Evolutionary conservation across 2,797 vertebrate genomes (phyloP).

Genomic region (Etheostoma perlongum): DNA sequence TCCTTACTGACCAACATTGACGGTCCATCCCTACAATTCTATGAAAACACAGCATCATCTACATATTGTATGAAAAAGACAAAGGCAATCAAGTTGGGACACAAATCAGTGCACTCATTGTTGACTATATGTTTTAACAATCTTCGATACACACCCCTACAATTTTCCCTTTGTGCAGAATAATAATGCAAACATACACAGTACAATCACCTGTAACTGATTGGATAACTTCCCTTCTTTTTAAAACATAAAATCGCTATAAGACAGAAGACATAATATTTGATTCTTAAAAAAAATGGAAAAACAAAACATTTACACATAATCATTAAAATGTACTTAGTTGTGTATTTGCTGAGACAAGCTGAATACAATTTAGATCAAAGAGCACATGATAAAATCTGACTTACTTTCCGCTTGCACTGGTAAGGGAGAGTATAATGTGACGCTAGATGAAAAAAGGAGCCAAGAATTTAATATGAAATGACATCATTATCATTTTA

Average conservation of each 20-base stretch:
- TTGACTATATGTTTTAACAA: slow-evolving; percentile 10
- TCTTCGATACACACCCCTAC: slow-evolving; percentile 2
- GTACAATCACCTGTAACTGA: slow-evolving; percentile 7
- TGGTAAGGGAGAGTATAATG: not conserved
- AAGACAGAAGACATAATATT: not conserved
- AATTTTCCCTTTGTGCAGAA: slow-evolving; percentile 35
- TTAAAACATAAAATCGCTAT: not conserved
- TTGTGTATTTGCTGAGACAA: not conserved
- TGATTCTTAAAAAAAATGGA: slow-evolving; percentile 15
- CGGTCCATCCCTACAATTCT: not conserved
- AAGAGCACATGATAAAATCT: not conserved
- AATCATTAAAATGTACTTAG: not conserved
- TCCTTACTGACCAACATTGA: not conserved
- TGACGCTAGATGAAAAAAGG: not conserved
- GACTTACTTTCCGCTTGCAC: not conserved
- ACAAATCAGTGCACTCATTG: slow-evolving; percentile 44
- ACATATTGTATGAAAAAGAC: not conserved
- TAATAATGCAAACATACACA: slow-evolving; percentile 12
- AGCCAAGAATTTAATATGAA: not conserved
- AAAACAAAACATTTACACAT: slow-evolving; percentile 7
- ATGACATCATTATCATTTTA: not conserved
- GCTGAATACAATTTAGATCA: not conserved
- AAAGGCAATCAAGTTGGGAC: not conserved
- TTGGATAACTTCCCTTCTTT: slow-evolving; percentile 31
- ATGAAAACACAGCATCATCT: slow-evolving; percentile 5